These are phyloP conservation scores for Drosophila yakuba DNA, from an alignment of 1,140 invertebrate species.

Conservation along the genomic window DNA sequence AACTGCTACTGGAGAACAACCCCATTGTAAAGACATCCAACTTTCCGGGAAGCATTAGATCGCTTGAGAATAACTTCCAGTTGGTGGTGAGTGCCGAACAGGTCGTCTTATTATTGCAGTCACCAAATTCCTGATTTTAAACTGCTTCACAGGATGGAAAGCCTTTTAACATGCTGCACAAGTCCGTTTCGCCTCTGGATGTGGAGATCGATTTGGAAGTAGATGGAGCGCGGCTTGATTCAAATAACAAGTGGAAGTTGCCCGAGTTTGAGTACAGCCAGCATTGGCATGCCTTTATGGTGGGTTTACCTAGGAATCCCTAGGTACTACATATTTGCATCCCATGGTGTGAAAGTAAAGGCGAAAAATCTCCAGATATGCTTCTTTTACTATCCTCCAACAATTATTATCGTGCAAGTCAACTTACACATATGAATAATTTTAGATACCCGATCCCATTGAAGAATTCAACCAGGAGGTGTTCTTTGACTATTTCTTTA, in stretches of 20 bases:
- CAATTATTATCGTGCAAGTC: not conserved
- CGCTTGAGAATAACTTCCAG: slow-evolving; percentile 59
- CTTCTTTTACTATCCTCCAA: not conserved
- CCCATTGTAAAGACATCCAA: slow-evolving; percentile 46
- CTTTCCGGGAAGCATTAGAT: slow-evolving; percentile 59
- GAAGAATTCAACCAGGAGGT: slow-evolving; percentile 46
- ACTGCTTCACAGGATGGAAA: slow-evolving; percentile 55
- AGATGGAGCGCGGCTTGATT: slow-evolving; percentile 64
- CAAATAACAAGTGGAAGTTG: slow-evolving; percentile 40
- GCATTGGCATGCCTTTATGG: slow-evolving; percentile 75
- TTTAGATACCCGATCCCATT: slow-evolving; percentile 61
- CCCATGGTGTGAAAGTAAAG: too few species aligned
- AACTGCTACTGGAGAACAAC: slow-evolving; percentile 64
- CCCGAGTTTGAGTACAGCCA: slow-evolving; percentile 47
- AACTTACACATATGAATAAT: not conserved
- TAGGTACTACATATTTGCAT: too few species aligned
- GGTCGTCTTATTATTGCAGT: not conserved
- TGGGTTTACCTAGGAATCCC: slow-evolving; percentile 6
- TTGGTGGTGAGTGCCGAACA: slow-evolving; percentile 45
- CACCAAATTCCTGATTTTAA: not conserved
- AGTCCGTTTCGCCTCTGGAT: slow-evolving; percentile 61
- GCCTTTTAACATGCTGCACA: slow-evolving; percentile 59
- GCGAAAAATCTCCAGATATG: too few species aligned
- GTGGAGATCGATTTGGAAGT: slow-evolving; percentile 55
- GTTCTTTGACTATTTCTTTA: slow-evolving; percentile 68